These are phyloP conservation scores for Calephelis nemesis DNA, from an alignment of 1,140 invertebrate species.

Conservation along the genomic window DNA sequence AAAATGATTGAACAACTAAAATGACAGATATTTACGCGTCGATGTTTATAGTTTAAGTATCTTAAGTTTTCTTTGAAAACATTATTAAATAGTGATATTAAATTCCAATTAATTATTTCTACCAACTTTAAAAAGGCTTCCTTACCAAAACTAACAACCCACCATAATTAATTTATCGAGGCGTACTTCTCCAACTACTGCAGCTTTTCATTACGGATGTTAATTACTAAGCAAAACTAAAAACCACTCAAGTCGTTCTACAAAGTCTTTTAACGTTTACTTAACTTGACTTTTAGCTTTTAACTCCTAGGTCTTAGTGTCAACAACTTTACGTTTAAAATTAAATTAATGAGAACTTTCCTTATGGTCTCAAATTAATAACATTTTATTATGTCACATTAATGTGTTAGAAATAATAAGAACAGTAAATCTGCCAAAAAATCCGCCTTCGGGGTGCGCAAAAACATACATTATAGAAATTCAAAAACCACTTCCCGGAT, in stretches of 20 bases:
- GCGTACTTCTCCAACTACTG: background rate
- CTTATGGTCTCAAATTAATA: background rate
- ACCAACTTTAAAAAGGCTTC: background rate
- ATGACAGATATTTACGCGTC: too few species aligned
- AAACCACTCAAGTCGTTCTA: slow-evolving; percentile 34
- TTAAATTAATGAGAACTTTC: slow-evolving; percentile 9
- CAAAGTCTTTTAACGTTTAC: slow-evolving; percentile 17
- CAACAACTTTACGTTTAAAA: slow-evolving; percentile 11
- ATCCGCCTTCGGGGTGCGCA: too few species aligned
- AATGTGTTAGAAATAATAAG: too few species aligned
- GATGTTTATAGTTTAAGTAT: too few species aligned
- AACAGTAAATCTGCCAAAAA: too few species aligned
- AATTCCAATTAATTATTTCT: too few species aligned
- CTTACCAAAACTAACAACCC: background rate
- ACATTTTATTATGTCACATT: too few species aligned
- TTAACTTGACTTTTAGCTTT: slow-evolving; percentile 8
- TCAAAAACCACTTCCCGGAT: too few species aligned
- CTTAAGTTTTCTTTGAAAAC: too few species aligned
- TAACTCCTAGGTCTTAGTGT: slow-evolving; percentile 7
- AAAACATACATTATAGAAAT: too few species aligned
- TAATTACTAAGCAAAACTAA: slow-evolving; percentile 36
- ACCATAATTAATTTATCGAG: slow-evolving; percentile 14
- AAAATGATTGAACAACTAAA: too few species aligned
- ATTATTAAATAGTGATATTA: too few species aligned
- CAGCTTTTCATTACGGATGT: slow-evolving; percentile 29